These are phyloP conservation scores for Busseola fusca DNA, from an alignment of 2,888 invertebrate genomes.

Conservation along the genomic window DNA sequence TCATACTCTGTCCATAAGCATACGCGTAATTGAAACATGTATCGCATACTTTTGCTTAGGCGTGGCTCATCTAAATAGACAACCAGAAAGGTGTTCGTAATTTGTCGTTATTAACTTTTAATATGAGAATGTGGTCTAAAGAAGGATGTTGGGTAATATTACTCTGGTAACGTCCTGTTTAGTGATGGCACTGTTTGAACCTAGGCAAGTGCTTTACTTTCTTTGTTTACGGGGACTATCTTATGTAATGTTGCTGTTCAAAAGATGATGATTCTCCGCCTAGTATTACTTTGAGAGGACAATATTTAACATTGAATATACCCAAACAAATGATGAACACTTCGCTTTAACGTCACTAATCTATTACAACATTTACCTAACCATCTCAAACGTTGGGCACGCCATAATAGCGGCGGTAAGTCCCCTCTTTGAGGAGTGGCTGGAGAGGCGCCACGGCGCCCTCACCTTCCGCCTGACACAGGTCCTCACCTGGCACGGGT, in stretches of 20 bases:
- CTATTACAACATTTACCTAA: not conserved
- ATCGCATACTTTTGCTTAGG: constrained; percentile 63
- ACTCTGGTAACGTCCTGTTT: constrained; percentile 6
- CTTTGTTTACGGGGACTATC: not conserved
- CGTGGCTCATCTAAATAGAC: constrained; percentile 68
- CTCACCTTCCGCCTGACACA: too few relatives aligned
- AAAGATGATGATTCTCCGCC: not conserved
- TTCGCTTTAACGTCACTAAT: constrained; percentile 7
- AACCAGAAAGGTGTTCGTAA: constrained; percentile 49
- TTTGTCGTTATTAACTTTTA: constrained; percentile 62
- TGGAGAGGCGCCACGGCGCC: too few relatives aligned
- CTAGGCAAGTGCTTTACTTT: not conserved
- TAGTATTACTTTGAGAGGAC: not conserved
- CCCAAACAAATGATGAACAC: not conserved
- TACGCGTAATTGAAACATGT: constrained; percentile 82
- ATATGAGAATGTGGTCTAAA: constrained; percentile 40
- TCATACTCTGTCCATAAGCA: constrained; percentile 79
- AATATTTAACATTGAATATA: not conserved
- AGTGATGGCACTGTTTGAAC: not conserved
- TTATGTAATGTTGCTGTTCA: not conserved
- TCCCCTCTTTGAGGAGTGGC: too few relatives aligned
- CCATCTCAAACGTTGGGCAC: constrained; percentile 12
- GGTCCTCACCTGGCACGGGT: too few relatives aligned
- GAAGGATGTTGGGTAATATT: constrained; percentile 46
- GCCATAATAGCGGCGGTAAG: too few relatives aligned